Evolutionary conservation across 2,888 invertebrate species (phyloP).

Genomic region (Metallyticus violacea): DNA sequence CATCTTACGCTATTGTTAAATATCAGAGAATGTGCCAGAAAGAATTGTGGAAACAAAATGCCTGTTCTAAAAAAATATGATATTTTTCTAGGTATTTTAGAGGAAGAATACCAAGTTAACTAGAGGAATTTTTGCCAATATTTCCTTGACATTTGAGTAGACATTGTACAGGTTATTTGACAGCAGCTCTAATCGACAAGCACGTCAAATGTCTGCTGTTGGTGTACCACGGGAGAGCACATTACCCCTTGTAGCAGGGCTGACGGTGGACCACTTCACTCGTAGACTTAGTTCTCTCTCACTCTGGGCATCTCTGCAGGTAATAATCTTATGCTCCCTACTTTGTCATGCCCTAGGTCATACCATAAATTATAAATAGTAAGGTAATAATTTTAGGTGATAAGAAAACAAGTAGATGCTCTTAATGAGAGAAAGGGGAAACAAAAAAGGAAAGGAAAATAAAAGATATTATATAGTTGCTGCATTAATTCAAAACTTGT

Average conservation of each 20-base stretch:
- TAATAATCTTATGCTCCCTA: slow-evolving; percentile 23
- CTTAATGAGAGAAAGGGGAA: neutral
- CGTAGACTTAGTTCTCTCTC: slow-evolving; percentile 73
- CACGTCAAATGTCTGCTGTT: slow-evolving; percentile 39
- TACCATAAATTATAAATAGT: no score
- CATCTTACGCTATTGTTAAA: no score
- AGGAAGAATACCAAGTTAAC: no score
- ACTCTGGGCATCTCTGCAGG: slow-evolving; percentile 77
- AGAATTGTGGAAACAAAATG: no score
- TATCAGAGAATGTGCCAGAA: no score
- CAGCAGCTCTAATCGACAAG: slow-evolving; percentile 36
- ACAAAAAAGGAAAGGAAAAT: no score
- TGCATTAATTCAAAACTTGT: neutral
- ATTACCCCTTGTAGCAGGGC: slow-evolving; percentile 58
- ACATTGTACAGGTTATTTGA: slow-evolving; percentile 61
- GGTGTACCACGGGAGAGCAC: slow-evolving; percentile 55
- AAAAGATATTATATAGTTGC: neutral
- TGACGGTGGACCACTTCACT: slow-evolving; percentile 51
- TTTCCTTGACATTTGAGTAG: slow-evolving; percentile 41
- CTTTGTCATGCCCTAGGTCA: neutral
- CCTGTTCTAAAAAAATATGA: no score
- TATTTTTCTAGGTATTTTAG: no score
- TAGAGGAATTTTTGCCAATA: no score
- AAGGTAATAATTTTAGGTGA: no score
- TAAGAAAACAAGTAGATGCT: neutral